Conservation (phyloP, 2,797 vertebrate species). For the Streptopelia turtur region DNA sequence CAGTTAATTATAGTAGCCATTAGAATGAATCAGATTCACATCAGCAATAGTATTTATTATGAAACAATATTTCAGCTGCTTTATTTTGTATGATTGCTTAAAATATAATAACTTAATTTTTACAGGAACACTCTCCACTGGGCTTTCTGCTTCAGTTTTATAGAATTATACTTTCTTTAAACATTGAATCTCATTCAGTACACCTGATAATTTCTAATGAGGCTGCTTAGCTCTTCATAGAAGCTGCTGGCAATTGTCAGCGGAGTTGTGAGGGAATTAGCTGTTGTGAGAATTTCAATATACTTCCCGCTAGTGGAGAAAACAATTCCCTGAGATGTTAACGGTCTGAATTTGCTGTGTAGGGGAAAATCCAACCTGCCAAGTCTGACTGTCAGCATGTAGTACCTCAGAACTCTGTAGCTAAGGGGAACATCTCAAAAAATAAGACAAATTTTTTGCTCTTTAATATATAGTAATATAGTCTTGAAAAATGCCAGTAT, state of each 20-base stretch:
- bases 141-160: conserved; percentile 9
- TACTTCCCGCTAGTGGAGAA: neutral
- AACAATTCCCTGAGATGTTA: neutral
- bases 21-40: conserved; percentile 48
- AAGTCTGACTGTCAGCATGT: neutral
- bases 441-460: neutral
- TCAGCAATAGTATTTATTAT: conserved; percentile 23
- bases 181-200: neutral
- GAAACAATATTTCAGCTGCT: conserved; percentile 8
- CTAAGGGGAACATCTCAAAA: neutral
- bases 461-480: neutral
- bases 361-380: neutral
- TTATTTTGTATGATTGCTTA: neutral
- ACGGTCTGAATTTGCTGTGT: neutral
- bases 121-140: neutral
- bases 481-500: neutral
- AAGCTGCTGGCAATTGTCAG: neutral
- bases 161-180: conserved; percentile 21
- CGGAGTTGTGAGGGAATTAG: neutral
- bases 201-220: conserved; percentile 32
- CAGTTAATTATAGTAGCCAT: conserved; percentile 51
- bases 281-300: conserved; percentile 6
- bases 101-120: conserved; percentile 33
- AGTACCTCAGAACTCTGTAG: neutral
- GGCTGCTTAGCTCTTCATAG: conserved; percentile 8